Percentiles rank a stretch among this genome's conserved stretches.
Conservation (phyloP, 2,113 vertebrate species). For the Dipodomys stephensi region DNA sequence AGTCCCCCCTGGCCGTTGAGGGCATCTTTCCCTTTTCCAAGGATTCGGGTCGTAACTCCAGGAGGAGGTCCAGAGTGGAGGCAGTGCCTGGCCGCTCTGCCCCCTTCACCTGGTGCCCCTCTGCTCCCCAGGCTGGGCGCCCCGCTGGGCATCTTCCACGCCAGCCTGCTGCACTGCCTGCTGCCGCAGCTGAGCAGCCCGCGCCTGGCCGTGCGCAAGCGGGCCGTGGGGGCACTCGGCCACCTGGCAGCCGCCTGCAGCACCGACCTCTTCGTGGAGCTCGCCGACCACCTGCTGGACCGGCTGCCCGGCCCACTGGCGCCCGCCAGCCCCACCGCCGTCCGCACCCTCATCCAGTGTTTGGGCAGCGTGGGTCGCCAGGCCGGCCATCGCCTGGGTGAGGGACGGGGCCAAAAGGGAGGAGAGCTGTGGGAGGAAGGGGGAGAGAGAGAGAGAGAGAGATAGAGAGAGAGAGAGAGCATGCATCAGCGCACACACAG, state of each 20-base stretch:
- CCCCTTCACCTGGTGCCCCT: neutral
- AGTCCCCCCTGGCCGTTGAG: neutral
- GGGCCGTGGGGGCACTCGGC: constrained; percentile 93
- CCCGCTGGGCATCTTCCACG: constrained; percentile 92
- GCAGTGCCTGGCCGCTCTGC: neutral
- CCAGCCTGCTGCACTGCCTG: constrained; percentile 94
- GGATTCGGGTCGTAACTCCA: neutral
- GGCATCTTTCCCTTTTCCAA: neutral
- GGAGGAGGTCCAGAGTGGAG: neutral
- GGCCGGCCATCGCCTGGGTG: constrained; percentile 95
- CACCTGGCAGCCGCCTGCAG: constrained; percentile 95
- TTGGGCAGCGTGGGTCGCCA: constrained; percentile 93
- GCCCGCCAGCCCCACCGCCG: constrained; percentile 88
- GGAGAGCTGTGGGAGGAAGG: no score
- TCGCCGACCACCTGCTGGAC: constrained; percentile 92
- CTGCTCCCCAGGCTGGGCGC: constrained; percentile 90
- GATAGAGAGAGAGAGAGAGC: no score
- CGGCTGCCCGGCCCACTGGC: constrained; percentile 87
- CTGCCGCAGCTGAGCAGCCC: constrained; percentile 95
- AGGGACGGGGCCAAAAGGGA: constrained; percentile 50
- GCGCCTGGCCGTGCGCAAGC: constrained; percentile 95
- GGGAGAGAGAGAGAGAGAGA: no score
- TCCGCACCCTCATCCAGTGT: constrained; percentile 96
- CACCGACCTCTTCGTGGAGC: constrained; percentile 92
- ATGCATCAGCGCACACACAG: no score